phyloP scores from a whole-genome alignment of 2,113 vertebrate species.

The Isichthys henryi region DNA sequence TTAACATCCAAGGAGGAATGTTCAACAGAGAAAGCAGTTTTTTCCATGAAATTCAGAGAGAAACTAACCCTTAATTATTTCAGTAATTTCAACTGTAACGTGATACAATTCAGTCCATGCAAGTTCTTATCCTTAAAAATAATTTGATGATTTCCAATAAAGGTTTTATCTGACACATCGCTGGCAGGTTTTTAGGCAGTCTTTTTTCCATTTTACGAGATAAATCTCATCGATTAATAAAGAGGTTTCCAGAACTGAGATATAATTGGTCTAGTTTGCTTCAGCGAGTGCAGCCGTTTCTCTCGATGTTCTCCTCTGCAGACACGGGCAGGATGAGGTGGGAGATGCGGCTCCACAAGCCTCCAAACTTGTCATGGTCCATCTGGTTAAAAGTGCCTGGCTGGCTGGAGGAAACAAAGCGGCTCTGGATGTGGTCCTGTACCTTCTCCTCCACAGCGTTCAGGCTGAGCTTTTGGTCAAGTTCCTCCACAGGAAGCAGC shows the following conservation, averaged over 20 bases:
- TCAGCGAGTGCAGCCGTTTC: slow-evolving; percentile 39
- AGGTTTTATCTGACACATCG: background rate
- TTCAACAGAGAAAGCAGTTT: background rate
- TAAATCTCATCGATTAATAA: background rate
- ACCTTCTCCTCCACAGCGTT: slow-evolving; percentile 77
- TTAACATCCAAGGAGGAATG: background rate
- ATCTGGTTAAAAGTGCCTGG: slow-evolving; percentile 54
- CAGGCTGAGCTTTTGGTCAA: slow-evolving; percentile 48
- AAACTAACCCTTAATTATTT: background rate
- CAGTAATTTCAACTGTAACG: background rate
- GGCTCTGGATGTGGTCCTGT: slow-evolving; percentile 71
- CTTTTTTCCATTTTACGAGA: background rate
- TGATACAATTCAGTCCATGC: background rate
- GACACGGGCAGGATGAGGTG: slow-evolving; percentile 62
- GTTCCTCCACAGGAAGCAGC: slow-evolving; percentile 54
- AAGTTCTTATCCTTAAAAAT: background rate
- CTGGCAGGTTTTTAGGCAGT: background rate
- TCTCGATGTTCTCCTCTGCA: slow-evolving; percentile 42
- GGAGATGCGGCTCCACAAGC: slow-evolving; percentile 68
- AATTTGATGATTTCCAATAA: background rate
- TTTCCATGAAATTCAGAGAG: background rate
- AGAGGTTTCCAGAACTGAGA: background rate
- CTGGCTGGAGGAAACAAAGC: slow-evolving; percentile 46
- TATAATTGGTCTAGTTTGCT: background rate
- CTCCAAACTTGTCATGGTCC: slow-evolving; percentile 62